Base-by-base conservation (phyloP, 2,888 invertebrate genomes). In the Ypsolopha scabrella region DNA sequence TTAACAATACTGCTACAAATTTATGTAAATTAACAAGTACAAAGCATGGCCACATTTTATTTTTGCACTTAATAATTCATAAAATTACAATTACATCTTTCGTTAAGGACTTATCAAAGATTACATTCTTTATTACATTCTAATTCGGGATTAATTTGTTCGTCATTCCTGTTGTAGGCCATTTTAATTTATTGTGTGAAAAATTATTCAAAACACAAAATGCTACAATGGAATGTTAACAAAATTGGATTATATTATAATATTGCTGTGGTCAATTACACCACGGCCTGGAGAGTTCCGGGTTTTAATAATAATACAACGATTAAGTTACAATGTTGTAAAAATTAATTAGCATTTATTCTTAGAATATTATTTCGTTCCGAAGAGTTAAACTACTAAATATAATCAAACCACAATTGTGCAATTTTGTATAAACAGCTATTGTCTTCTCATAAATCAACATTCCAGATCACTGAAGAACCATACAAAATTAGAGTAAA, bases 31-130 rank as follows among this genome's bases (percentile, higher is more conserved):
- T 64, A 69, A 41, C 10, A 14, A 70, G 68, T 53, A 64, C 59
- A 55, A 39, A 57, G 71, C 75, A 65, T 69, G 65, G 69, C 67
- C 53, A 56, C 54, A 44, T 41, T 58, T 56, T 58, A 64, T 65
- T 59, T 65, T 57, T 11, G 34, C 3, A 43, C 4, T 13, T 43
- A 10, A 11, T n/a, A 10, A 10, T 43, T 57, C 56, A 50, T 54
- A 57, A 52, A 60, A 59, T 54, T 24, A 43, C 53, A 46, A 50
- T 37, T 36, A 38, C 46, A 24, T 24, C 4, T 4, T 24, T 4
- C 24, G 24, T 35, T 36, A 34, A 52, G 36, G 54, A 54, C 24
- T 44, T 49, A 38, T 24, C n/a, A n/a, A n/a, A n/a, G n/a, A n/a
- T n/a, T n/a, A n/a, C n/a, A n/a, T n/a, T n/a, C 4, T 24, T 24